These are phyloP conservation scores for Crenuchus spilurus DNA, from an alignment of 2,797 vertebrate genomes.

Conservation along the genomic window DNA sequence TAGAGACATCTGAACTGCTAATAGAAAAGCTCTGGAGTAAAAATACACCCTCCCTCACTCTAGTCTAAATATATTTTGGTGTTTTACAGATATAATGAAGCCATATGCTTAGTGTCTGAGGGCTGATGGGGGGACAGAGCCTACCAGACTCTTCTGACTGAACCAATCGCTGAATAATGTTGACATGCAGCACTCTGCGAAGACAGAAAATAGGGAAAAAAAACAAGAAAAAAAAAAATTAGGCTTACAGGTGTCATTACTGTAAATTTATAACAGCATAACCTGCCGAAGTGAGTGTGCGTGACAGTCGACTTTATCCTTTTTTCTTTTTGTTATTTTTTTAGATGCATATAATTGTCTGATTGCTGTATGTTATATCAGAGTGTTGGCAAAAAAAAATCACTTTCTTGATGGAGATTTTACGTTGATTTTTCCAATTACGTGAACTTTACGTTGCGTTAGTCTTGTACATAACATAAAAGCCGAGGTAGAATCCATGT, in stretches of 20 bases:
- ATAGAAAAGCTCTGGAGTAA: constrained; percentile 45
- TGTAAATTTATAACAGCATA: constrained; percentile 81
- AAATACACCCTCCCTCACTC: constrained; percentile 58
- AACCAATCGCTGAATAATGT: constrained; percentile 59
- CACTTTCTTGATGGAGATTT: constrained; percentile 65
- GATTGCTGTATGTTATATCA: constrained; percentile 69
- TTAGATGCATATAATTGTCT: constrained; percentile 56
- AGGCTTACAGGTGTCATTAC: constrained; percentile 79
- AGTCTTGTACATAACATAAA: constrained; percentile 76
- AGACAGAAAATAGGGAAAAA: too few relatives aligned
- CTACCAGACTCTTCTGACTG: constrained; percentile 23
- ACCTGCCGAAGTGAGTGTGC: constrained; percentile 77
- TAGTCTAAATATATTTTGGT: constrained; percentile 63
- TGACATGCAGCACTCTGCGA: constrained; percentile 69
- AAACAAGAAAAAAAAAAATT: constrained; percentile 40
- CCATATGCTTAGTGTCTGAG: constrained; percentile 79
- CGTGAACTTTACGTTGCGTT: too few relatives aligned
- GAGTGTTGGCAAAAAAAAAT: constrained; percentile 58
- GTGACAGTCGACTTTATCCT: constrained; percentile 26
- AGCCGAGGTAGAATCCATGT: constrained; percentile 63
- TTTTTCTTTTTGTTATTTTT: constrained; percentile 51
- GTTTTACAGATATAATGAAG: constrained; percentile 83
- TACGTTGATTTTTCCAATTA: constrained; percentile 58
- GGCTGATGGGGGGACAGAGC: constrained; percentile 41
- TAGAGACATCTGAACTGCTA: constrained; percentile 47